Conservation (phyloP, 2,888 invertebrate species). For the Branchipolynoe longqiensis region DNA sequence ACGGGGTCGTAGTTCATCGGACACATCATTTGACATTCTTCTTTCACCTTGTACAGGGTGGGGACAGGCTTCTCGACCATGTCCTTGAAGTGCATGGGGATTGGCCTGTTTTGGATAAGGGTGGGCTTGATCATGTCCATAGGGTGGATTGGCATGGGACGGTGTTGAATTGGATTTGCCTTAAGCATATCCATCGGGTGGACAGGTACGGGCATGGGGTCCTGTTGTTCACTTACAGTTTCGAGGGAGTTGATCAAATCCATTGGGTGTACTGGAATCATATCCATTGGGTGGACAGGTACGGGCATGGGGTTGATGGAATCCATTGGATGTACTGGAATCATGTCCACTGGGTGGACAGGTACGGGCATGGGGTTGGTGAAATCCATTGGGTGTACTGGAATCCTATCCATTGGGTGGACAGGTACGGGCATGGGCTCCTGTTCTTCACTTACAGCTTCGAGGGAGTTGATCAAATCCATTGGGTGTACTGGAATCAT, state of each 20-base stretch:
- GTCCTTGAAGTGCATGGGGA: constrained; percentile 17
- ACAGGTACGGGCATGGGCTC: not conserved
- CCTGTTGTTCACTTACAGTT: too few species aligned
- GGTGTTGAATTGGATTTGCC: not conserved
- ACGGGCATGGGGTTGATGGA: not conserved
- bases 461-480: not conserved
- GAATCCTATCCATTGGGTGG: not conserved
- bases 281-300: not conserved
- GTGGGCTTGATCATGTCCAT: too few species aligned
- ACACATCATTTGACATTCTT: not conserved
- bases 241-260: not conserved
- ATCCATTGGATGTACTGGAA: not conserved
- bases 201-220: not conserved
- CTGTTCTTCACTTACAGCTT: not conserved
- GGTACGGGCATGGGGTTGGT: not conserved
- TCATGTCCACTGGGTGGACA: not conserved
- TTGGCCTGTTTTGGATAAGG: constrained; percentile 8
- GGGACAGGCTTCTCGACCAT: constrained; percentile 18
- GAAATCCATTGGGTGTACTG: not conserved
- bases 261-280: not conserved
- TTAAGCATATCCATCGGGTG: not conserved
- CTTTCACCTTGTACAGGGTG: not conserved
- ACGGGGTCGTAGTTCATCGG: constrained; percentile 45
- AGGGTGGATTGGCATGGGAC: not conserved
- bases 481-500: not conserved